A percentile compares a stretch with the other conserved stretches of the same genome.
These are phyloP conservation scores for Crotalus horridus DNA, from an alignment of 2,113 vertebrate genomes.

Conservation along the genomic window DNA sequence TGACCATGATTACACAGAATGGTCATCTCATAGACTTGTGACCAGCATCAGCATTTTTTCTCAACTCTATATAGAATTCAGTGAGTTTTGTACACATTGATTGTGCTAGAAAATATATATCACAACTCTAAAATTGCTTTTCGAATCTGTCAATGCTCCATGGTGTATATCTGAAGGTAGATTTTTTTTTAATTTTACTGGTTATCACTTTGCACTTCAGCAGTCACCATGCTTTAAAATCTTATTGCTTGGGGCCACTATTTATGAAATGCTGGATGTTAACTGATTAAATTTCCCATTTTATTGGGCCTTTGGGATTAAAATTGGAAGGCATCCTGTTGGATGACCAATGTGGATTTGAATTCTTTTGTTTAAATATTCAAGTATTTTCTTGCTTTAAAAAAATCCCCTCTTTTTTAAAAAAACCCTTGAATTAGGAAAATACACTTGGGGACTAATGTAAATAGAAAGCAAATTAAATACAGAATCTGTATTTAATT, in stretches of 20 bases:
- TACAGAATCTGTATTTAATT: conserved; percentile 16
- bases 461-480: conserved; percentile 28
- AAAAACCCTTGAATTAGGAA: not conserved
- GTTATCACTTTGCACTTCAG: not conserved
- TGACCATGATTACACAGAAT: not conserved
- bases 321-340: not conserved
- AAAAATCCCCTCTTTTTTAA: not conserved
- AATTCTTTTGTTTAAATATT: not conserved
- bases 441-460: conserved; percentile 2
- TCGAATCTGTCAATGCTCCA: not conserved
- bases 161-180: not conserved
- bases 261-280: not conserved
- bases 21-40: not conserved
- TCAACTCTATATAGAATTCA: not conserved
- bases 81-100: not conserved
- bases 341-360: not conserved
- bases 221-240: not conserved
- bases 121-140: not conserved
- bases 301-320: not conserved
- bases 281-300: not conserved
- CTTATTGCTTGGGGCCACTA: not conserved
- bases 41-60: not conserved
- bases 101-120: not conserved
- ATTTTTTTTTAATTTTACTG: not conserved
- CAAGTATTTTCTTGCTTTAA: not conserved